These are phyloP conservation scores for Drosophila burlai DNA, from an alignment of 1,140 invertebrate species.

Conservation along the genomic window DNA sequence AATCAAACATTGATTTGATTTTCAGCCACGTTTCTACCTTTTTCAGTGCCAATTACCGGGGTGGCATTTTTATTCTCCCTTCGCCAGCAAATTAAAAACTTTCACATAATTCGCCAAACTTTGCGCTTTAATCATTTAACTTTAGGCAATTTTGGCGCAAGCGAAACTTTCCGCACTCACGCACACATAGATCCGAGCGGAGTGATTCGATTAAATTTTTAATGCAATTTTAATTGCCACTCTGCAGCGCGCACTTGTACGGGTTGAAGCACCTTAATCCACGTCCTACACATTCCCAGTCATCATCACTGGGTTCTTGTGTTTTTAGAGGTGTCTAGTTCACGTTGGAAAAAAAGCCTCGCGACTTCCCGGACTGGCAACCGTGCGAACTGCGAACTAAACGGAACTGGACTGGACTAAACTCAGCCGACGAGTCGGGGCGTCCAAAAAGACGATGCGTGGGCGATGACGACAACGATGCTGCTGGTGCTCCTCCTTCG, in stretches of 20 bases:
- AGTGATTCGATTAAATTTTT: conserved; percentile 49
- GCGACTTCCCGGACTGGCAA: conserved; percentile 12
- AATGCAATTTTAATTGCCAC: conserved; percentile 64
- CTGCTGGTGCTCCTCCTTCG: conserved; percentile 47
- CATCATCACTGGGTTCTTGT: conserved; percentile 9
- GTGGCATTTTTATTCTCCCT: conserved; percentile 23
- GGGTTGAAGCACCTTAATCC: conserved; percentile 46
- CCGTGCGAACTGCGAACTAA: conserved; percentile 32
- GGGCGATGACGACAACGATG: conserved; percentile 49
- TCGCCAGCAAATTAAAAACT: conserved; percentile 35
- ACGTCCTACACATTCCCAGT: conserved; percentile 46
- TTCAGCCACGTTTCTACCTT: conserved; percentile 36
- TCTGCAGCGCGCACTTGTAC: conserved; percentile 58
- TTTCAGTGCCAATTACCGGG: conserved; percentile 20
- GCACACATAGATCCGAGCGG: conserved; percentile 8
- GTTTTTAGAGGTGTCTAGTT: conserved; percentile 18
- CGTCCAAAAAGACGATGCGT: conserved; percentile 29
- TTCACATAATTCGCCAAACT: conserved; percentile 47
- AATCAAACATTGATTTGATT: conserved; percentile 54
- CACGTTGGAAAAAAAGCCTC: conserved; percentile 17
- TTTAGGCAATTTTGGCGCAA: conserved; percentile 50
- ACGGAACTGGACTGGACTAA: conserved; percentile 29
- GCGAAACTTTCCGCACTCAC: conserved; percentile 38
- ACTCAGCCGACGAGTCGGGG: conserved; percentile 1
- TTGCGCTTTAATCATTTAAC: conserved; percentile 45